Evolutionary conservation across 2,797 vertebrate species (phyloP), one percentile per base, ranked within the genome.

Genomic region (Enteromius thamalakanensis): DNA sequence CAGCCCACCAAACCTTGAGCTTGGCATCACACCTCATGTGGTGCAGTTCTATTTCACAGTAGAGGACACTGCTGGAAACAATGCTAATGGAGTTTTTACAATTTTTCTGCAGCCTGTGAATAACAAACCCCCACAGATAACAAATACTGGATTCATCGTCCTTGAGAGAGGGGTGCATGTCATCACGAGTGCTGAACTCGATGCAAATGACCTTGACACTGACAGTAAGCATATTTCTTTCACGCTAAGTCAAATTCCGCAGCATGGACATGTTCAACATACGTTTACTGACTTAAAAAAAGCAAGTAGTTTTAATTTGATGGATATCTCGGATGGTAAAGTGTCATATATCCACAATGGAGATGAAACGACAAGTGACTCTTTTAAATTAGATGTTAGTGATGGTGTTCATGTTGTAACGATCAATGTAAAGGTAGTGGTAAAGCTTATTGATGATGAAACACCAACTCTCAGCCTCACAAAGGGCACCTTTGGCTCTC

Each of bases 111-210:
- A 98, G 87, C 97, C 98, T 0, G 95, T 97, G 84, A 95, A 99
- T 92, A 98, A 98, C 89, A 98, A 97, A 85, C 97, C 98, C 6
- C 97, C 98, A 0, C 95, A 96, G 92, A 96, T 99, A 79, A 97
- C 95, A 58, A 99, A 98, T 89, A 96, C 96, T 0, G 98, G 97
- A 86, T 97, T 99, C n/a, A 89, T 92, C 0, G 89, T 98, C 78
- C 91, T 93, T 75, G 96, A 97, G 85, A 94, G 92, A 6, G 95
- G 95, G 68, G 93, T 92, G 68, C 96, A 97, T 79, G 81, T 96
- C 79, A 85, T 99, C 69, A 94, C 92, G 34, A 88, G 87, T 2
- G 32, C 94, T 0, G 97, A 99, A 88, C 91, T 99, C 4, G 93
- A 96, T 29, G 95, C 95, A 64, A 93, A 81, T 6, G 98, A 99